Conservation (phyloP, 2,888 invertebrate species). For the Drosophila leonis region DNA sequence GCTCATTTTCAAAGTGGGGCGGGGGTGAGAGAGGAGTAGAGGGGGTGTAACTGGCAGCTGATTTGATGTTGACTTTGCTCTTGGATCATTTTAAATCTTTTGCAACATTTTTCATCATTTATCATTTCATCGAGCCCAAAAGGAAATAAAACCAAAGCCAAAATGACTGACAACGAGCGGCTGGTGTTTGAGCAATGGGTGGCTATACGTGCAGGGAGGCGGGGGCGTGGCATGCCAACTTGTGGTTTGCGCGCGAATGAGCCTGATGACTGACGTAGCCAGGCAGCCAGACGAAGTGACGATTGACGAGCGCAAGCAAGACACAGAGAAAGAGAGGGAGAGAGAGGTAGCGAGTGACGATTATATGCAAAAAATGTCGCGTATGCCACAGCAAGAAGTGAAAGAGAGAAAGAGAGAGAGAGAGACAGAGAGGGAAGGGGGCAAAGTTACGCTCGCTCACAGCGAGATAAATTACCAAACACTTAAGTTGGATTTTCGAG, state of each 20-base stretch:
- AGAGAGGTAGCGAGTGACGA: constrained; percentile 17
- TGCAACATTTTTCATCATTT: constrained; percentile 85
- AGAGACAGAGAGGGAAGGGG: background rate
- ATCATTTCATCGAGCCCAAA: constrained; percentile 82
- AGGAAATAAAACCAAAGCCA: constrained; percentile 40
- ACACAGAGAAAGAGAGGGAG: constrained; percentile 6
- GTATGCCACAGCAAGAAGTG: constrained; percentile 22
- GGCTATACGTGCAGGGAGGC: background rate
- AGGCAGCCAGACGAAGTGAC: constrained; percentile 38
- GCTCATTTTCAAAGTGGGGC: constrained; percentile 53
- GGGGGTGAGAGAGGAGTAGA: background rate
- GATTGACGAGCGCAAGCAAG: constrained; percentile 10
- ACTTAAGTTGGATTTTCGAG: constrained; percentile 85
- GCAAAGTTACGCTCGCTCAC: constrained; percentile 39
- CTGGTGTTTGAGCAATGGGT: constrained; percentile 20
- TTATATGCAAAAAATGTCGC: constrained; percentile 70
- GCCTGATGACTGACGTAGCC: constrained; percentile 57
- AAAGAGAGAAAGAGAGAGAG: background rate
- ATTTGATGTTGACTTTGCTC: constrained; percentile 74
- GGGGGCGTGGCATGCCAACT: constrained; percentile 14
- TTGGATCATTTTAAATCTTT: constrained; percentile 84
- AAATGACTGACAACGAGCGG: constrained; percentile 81
- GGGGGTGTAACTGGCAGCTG: constrained; percentile 27
- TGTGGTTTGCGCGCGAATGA: constrained; percentile 38
- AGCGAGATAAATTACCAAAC: constrained; percentile 84